Conservation (phyloP, 92 coral and sea anemone genomes). For the Porites cylindrica region DNA sequence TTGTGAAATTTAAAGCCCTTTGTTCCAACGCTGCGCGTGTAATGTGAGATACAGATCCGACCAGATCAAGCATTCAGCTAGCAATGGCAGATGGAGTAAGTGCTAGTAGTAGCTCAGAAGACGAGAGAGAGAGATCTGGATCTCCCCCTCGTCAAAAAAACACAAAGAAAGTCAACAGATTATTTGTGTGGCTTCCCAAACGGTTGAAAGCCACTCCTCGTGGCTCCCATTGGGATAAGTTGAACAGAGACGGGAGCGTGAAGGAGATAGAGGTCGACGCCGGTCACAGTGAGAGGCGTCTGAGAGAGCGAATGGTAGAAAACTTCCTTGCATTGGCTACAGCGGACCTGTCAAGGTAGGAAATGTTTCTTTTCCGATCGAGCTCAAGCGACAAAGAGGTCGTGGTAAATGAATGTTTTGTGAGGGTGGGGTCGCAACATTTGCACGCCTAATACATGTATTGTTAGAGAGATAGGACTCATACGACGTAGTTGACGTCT, state of each 20-base stretch:
- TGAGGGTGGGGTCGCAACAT: slow-evolving; percentile 5
- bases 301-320: neutral
- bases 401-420: neutral
- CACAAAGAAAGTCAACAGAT: slow-evolving; percentile 1
- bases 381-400: neutral
- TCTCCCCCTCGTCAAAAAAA: slow-evolving; percentile 1
- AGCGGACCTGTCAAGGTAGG: slow-evolving; percentile 9
- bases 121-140: neutral
- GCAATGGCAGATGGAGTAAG: neutral
- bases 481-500: neutral
- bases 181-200: slow-evolving; percentile 6
- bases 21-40: neutral
- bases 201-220: slow-evolving; percentile 5
- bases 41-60: slow-evolving; percentile 10
- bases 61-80: neutral
- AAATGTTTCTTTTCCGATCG: neutral
- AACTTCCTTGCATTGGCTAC: slow-evolving; percentile 4
- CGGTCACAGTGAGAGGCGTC: neutral
- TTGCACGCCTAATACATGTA: neutral
- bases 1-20: neutral
- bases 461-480: neutral
- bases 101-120: slow-evolving; percentile 10
- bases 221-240: slow-evolving; percentile 8
- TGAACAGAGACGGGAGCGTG: slow-evolving; percentile 1
- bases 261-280: slow-evolving; percentile 3